These are phyloP conservation scores for Seriola aureovittata DNA, from an alignment of 2,113 vertebrate species.

Conservation along the genomic window DNA sequence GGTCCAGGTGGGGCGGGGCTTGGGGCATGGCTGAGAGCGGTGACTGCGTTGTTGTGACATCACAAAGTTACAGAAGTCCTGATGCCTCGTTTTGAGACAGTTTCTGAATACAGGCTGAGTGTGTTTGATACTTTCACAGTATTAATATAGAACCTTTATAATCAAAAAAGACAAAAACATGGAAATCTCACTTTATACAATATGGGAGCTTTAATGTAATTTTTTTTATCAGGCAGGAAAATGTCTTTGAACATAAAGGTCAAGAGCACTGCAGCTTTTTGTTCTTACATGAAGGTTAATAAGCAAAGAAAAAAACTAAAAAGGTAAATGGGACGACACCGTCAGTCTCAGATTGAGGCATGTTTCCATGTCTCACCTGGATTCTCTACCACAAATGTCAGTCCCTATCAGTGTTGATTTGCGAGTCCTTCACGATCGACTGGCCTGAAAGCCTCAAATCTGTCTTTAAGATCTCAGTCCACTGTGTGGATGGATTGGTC, in stretches of 20 bases:
- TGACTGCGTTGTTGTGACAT: too few relatives aligned
- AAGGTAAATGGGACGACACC: background rate
- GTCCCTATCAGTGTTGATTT: background rate
- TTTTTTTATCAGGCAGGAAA: too few relatives aligned
- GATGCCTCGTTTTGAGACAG: too few relatives aligned
- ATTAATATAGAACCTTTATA: too few relatives aligned
- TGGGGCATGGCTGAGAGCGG: too few relatives aligned
- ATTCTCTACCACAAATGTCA: background rate
- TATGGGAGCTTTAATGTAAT: too few relatives aligned
- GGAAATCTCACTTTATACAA: too few relatives aligned
- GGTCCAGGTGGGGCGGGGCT: too few relatives aligned
- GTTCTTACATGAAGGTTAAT: background rate
- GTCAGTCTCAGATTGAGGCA: background rate
- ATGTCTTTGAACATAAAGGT: background rate
- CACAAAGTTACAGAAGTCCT: too few relatives aligned
- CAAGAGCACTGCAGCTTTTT: background rate
- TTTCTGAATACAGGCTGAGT: too few relatives aligned
- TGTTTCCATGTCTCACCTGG: background rate
- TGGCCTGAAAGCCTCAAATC: slow-evolving; percentile 2
- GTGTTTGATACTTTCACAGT: too few relatives aligned
- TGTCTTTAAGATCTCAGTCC: slow-evolving; percentile 9
- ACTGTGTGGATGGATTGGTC: slow-evolving; percentile 2
- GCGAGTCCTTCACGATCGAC: background rate
- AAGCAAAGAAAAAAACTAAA: background rate
- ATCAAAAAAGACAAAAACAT: too few relatives aligned